Evolutionary conservation across 64 coral and sea anemone species (phyloP), one percentile per base, ranked within the genome.

Genomic region (Trachythela sp.): DNA sequence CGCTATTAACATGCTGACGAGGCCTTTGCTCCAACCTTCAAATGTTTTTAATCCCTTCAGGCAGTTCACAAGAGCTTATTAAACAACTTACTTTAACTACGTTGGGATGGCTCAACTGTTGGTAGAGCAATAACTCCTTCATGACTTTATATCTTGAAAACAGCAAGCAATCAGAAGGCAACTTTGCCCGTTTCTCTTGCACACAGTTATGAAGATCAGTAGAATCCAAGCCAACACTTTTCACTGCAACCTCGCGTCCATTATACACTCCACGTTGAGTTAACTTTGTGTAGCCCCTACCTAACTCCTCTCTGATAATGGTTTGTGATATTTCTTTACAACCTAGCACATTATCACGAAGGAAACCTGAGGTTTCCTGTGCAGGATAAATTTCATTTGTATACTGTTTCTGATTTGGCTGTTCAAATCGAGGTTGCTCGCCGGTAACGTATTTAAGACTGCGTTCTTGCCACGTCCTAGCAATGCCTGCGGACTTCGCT

Each of bases 101-200:
- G 31, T 80, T 80, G 10, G 75, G 75, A 80, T 80, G 75, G 75
- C 31, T 15, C 33, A 80, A 18, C 38, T 80, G 75, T 80, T 80
- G 75, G 31, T 80, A 80, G 15, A 80, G 75, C 38, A 80, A 18
- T 29, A 80, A 37, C 34, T 80, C 75, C 33, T 80, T 80, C 75
- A 80, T 80, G 4, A 80, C 38, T 80, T 80, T 80, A 80, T 80
- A 80, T 37, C 75, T 35, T 80, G 75, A 37, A 39, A 80, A 80
- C 75, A 80, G 37, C 75, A 80, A 80, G 31, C 75, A 80, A 80
- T 80, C 75, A 15, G 20, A 29, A 15, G 8, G 32, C 15, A 38
- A 0, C 3, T 80, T 80, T 8, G 33, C 75, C 20, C 75, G 26
- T 80, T 36, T 80, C 20, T 80, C 75, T 36, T 80, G 13, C 75